Evolutionary conservation across 2,113 vertebrate species (phyloP).

Genomic region (Rhabdomys dilectus): DNA sequence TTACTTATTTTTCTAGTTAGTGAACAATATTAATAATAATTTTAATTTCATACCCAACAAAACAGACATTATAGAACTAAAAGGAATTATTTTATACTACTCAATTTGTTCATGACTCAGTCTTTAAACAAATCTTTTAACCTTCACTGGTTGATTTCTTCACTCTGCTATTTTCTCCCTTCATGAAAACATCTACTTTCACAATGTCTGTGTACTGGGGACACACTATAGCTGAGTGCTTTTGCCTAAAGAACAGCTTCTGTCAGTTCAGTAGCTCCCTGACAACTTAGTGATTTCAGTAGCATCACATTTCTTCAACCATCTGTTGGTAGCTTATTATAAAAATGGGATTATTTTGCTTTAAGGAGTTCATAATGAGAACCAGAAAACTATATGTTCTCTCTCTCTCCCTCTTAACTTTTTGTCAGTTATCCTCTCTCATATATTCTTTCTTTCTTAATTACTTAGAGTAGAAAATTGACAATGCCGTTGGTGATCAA

Average conservation of each 20-base stretch:
- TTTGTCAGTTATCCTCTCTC: neutral
- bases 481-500: neutral
- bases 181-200: slow-evolving; percentile 45
- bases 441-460: neutral
- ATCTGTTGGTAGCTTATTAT: slow-evolving; percentile 70
- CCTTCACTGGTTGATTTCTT: slow-evolving; percentile 4
- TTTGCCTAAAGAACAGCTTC: slow-evolving; percentile 64
- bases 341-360: slow-evolving; percentile 65
- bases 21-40: neutral
- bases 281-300: slow-evolving; percentile 65
- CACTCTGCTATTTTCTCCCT: slow-evolving; percentile 26
- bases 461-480: slow-evolving; percentile 26
- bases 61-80: slow-evolving; percentile 34
- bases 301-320: slow-evolving; percentile 51
- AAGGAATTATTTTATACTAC: neutral
- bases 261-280: slow-evolving; percentile 53
- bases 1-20: slow-evolving; percentile 43
- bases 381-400: slow-evolving; percentile 1
- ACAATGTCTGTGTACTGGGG: slow-evolving; percentile 14
- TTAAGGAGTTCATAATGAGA: slow-evolving; percentile 50
- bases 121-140: neutral
- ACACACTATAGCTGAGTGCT: slow-evolving; percentile 7
- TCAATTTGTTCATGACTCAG: neutral
- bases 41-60: slow-evolving; percentile 34
- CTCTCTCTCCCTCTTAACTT: neutral